phyloP scores from a whole-genome alignment of 53 echinoderm and acorn worm genomes.

The Luidia sarsii region DNA sequence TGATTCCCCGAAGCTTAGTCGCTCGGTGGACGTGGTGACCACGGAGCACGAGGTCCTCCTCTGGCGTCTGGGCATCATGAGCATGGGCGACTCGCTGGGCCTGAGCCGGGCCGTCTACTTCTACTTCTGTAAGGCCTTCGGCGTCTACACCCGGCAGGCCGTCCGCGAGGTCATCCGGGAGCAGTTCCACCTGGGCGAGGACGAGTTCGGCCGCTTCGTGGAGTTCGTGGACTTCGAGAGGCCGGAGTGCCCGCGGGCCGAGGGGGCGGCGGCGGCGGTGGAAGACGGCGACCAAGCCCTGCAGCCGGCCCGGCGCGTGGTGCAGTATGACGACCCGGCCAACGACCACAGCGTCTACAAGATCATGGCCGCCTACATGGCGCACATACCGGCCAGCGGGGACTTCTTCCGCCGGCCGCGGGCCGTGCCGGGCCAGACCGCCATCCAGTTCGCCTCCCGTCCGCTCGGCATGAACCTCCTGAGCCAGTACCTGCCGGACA shows the following conservation, averaged over 20 bases:
- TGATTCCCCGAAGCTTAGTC: too few relatives aligned
- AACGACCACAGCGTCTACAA: slow-evolving; percentile 39
- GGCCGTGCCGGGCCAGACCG: not conserved
- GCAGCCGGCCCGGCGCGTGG: slow-evolving; percentile 1
- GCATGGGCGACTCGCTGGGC: slow-evolving; percentile 5
- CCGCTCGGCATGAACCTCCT: slow-evolving; percentile 41
- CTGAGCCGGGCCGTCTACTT: slow-evolving; percentile 36
- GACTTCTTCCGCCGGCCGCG: slow-evolving; percentile 30
- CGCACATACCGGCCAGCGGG: slow-evolving; percentile 8
- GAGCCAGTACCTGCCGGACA: slow-evolving; percentile 45
- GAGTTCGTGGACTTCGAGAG: slow-evolving; percentile 33
- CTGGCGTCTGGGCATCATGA: slow-evolving; percentile 27
- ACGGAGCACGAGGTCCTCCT: slow-evolving; percentile 6
- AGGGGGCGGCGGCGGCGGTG: too few relatives aligned
- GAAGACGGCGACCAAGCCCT: not conserved
- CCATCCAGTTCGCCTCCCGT: slow-evolving; percentile 14
- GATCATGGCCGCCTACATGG: slow-evolving; percentile 42
- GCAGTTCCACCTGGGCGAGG: slow-evolving; percentile 32
- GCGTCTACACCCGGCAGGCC: slow-evolving; percentile 29
- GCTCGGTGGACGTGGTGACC: slow-evolving; percentile 6
- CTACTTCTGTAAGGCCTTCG: slow-evolving; percentile 51
- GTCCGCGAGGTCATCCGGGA: slow-evolving; percentile 30
- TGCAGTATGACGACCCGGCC: slow-evolving; percentile 38
- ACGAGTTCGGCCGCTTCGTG: slow-evolving; percentile 18
- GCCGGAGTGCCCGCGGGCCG: too few relatives aligned